These are phyloP conservation scores for Selenia dentaria DNA, from an alignment of 2,888 invertebrate species.

Conservation along the genomic window DNA sequence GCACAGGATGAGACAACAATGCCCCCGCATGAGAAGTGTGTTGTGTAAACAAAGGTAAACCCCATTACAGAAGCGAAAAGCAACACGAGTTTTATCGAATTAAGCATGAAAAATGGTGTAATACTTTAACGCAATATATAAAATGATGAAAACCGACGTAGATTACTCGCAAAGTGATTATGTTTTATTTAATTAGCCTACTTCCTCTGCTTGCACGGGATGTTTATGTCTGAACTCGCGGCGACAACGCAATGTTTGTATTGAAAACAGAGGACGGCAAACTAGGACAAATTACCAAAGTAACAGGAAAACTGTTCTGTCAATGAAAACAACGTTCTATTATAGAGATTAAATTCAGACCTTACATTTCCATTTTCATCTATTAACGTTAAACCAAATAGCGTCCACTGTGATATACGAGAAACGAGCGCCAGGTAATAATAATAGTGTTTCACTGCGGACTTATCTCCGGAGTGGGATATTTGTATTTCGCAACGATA, in stretches of 20 bases:
- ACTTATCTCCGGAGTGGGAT: constrained; percentile 19
- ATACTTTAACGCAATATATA: too few relatives aligned
- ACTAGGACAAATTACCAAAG: constrained; percentile 56
- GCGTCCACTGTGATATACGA: constrained; percentile 22
- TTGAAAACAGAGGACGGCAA: constrained; percentile 59
- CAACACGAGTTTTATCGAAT: constrained; percentile 39
- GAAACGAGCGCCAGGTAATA: constrained; percentile 24
- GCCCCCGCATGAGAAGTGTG: constrained; percentile 61
- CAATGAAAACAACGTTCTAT: constrained; percentile 54
- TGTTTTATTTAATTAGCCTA: constrained; percentile 65
- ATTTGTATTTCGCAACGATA: constrained; percentile 38
- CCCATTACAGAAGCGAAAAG: constrained; percentile 39
- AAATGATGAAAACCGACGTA: too few relatives aligned
- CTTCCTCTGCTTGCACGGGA: constrained; percentile 63
- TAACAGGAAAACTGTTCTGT: constrained; percentile 40
- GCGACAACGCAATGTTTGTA: constrained; percentile 61
- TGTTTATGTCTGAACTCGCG: constrained; percentile 62
- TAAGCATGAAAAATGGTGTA: too few relatives aligned
- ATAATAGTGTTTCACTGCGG: constrained; percentile 29
- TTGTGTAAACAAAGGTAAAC: constrained; percentile 52
- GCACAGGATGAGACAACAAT: constrained; percentile 60
- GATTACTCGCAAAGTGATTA: constrained; percentile 53
- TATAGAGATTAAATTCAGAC: constrained; percentile 44
- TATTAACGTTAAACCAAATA: constrained; percentile 21
- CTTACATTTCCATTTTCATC: constrained; percentile 25